Conservation (phyloP, 1,140 invertebrate genomes). For the Sesamia nonagrioides region DNA sequence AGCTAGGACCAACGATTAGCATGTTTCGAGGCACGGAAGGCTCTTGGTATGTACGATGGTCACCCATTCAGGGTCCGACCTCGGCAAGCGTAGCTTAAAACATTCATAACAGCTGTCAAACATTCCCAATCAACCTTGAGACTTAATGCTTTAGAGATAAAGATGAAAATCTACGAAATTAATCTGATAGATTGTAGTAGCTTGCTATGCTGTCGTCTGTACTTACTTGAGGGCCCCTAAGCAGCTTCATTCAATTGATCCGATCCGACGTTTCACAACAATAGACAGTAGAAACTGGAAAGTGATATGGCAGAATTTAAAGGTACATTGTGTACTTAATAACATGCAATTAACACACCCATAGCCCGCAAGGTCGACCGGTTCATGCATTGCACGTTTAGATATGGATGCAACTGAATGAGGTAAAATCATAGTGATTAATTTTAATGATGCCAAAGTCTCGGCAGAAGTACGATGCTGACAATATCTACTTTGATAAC, state of each 20-base stretch:
- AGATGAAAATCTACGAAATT: no score
- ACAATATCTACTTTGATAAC: background rate
- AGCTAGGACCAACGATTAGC: no score
- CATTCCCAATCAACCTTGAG: no score
- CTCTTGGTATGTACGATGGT: no score
- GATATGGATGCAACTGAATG: slow-evolving; percentile 28
- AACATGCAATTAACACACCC: slow-evolving; percentile 47
- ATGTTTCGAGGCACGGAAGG: no score
- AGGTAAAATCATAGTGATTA: slow-evolving; percentile 14
- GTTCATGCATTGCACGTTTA: slow-evolving; percentile 41
- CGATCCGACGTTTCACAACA: background rate
- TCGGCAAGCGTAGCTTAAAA: no score
- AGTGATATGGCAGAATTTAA: slow-evolving; percentile 35
- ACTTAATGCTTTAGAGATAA: no score
- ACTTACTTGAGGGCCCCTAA: background rate
- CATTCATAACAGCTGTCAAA: background rate
- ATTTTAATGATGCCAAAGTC: background rate
- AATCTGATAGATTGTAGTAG: no score
- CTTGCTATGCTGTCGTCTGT: no score
- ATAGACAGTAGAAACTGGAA: slow-evolving; percentile 15
- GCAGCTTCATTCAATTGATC: background rate
- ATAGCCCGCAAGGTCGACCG: slow-evolving; percentile 45
- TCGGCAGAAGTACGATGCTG: background rate
- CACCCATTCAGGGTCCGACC: no score
- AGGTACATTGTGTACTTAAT: slow-evolving; percentile 39